These are phyloP conservation scores for Lepidurus apus DNA, from an alignment of 1,140 invertebrate genomes.

Conservation along the genomic window DNA sequence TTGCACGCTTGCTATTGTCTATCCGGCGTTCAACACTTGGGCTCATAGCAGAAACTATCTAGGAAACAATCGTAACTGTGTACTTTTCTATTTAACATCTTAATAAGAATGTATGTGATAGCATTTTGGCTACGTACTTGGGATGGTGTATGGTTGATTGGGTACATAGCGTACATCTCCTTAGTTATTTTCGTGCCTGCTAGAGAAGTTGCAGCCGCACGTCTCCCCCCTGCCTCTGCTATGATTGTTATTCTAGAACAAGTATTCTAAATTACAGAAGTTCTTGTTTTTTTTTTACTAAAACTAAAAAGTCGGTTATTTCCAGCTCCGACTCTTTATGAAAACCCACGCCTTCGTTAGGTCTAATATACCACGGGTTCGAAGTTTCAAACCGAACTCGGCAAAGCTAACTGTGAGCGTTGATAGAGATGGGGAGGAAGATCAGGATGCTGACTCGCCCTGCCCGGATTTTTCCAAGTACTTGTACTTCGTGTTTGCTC, in stretches of 20 bases:
- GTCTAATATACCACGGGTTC: slow-evolving; percentile 55
- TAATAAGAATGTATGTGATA: background rate
- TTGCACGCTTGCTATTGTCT: slow-evolving; percentile 49
- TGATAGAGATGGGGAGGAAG: slow-evolving; percentile 29
- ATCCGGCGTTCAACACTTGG: slow-evolving; percentile 49
- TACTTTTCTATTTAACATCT: background rate
- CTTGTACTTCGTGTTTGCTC: slow-evolving; percentile 80
- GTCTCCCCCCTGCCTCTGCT: slow-evolving; percentile 56
- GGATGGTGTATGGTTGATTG: slow-evolving; percentile 43
- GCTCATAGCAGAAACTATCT: slow-evolving; percentile 35
- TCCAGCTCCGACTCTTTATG: slow-evolving; percentile 73
- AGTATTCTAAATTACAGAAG: slow-evolving; percentile 40
- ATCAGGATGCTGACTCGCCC: slow-evolving; percentile 38
- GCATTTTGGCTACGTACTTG: slow-evolving; percentile 39
- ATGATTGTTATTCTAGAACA: slow-evolving; percentile 57
- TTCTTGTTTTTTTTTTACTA: background rate
- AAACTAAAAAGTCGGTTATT: slow-evolving; percentile 30
- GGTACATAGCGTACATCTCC: slow-evolving; percentile 25
- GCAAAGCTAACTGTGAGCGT: background rate
- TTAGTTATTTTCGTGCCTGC: slow-evolving; percentile 50
- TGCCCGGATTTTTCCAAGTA: slow-evolving; percentile 68
- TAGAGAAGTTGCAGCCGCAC: slow-evolving; percentile 47
- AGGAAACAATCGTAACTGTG: background rate
- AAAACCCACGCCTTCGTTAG: slow-evolving; percentile 76
- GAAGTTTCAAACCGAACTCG: slow-evolving; percentile 37